phyloP scores from a whole-genome alignment of 2,113 vertebrate genomes.

The Phalacrocorax pelagicus region DNA sequence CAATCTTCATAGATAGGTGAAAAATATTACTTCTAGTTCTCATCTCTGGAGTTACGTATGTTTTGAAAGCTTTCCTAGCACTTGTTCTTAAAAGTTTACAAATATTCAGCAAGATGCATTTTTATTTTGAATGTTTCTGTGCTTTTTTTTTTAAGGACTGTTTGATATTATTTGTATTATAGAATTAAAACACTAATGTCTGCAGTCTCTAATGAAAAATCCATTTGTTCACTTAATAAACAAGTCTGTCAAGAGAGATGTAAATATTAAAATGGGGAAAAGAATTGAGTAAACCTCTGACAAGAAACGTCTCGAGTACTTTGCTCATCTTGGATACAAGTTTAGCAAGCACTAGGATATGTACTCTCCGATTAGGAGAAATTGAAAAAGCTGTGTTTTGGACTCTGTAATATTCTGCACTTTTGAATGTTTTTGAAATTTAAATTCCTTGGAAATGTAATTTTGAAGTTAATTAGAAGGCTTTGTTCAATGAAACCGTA shows the following conservation, averaged over 20 bases:
- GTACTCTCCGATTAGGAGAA: neutral
- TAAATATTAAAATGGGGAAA: neutral
- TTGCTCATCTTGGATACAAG: neutral
- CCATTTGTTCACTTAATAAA: neutral
- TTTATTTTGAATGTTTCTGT: neutral
- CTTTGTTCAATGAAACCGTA: neutral
- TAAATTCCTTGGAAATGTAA: neutral
- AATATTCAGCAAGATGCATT: neutral
- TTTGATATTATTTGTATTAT: neutral
- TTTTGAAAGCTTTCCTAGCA: neutral
- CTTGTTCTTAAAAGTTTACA: neutral
- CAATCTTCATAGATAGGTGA: neutral
- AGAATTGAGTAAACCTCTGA: neutral
- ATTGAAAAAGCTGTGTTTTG: neutral
- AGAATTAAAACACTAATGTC: neutral
- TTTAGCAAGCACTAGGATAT: neutral
- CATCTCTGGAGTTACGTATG: accelerated
- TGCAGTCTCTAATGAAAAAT: neutral
- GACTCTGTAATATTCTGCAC: neutral
- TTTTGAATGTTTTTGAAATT: neutral
- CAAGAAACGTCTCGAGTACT: neutral
- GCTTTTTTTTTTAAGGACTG: neutral
- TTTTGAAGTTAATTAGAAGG: neutral
- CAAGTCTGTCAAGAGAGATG: neutral
- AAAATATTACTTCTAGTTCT: neutral